Conservation (phyloP, 2,888 invertebrate species). For the Sinopyrophorus schimmeli region DNA sequence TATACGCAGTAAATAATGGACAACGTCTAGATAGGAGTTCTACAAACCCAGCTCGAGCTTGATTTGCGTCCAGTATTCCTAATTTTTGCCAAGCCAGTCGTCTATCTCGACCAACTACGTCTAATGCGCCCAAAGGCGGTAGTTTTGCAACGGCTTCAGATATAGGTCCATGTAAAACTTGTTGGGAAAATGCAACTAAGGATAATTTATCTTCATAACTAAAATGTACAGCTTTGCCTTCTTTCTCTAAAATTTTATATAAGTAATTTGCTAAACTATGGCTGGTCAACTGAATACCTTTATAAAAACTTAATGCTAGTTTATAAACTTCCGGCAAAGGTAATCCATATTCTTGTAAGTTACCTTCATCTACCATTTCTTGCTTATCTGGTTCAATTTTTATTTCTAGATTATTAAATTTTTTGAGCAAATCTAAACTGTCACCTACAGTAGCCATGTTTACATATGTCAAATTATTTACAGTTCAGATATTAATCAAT, state of each 20-base stretch:
- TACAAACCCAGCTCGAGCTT: slow-evolving; percentile 92
- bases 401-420: slow-evolving; percentile 44
- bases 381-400: slow-evolving; percentile 31
- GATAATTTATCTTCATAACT: slow-evolving; percentile 92
- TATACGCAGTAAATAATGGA: slow-evolving; percentile 86
- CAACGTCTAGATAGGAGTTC: slow-evolving; percentile 83
- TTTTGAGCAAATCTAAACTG: slow-evolving; percentile 47
- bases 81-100: slow-evolving; percentile 92
- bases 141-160: slow-evolving; percentile 66
- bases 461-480: slow-evolving; percentile 19
- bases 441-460: slow-evolving; percentile 46
- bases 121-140: slow-evolving; percentile 87
- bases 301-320: slow-evolving; percentile 87
- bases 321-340: slow-evolving; percentile 82
- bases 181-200: slow-evolving; percentile 90
- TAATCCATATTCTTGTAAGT: slow-evolving; percentile 64
- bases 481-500: too few species aligned
- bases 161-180: slow-evolving; percentile 83
- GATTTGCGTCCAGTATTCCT: slow-evolving; percentile 80
- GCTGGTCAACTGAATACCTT: too few species aligned
- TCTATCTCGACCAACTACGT: slow-evolving; percentile 93
- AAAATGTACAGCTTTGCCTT: slow-evolving; percentile 94
- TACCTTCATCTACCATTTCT: slow-evolving; percentile 42
- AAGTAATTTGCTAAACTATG: too few species aligned
- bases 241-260: slow-evolving; percentile 69